Conservation (phyloP, 2,113 vertebrate species). For the Leptobrachium leishanense region DNA sequence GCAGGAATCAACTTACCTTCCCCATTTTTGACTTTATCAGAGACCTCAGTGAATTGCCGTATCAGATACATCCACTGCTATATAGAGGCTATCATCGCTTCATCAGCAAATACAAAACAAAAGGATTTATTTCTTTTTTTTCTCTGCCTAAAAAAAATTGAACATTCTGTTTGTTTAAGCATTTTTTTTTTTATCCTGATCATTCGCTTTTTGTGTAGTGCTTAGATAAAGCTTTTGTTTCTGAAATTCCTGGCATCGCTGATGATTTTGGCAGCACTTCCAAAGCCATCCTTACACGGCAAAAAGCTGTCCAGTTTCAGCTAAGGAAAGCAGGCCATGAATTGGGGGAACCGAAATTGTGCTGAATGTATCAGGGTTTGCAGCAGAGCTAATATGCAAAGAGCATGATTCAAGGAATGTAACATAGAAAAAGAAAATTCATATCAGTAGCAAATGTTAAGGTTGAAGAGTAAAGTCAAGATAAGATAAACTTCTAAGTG, state of each 20-base stretch:
- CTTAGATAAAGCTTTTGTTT: conserved; percentile 8
- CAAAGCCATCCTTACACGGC: too few relatives aligned
- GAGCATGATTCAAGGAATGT: too few relatives aligned
- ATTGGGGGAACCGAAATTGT: too few relatives aligned
- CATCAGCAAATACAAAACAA: conserved; percentile 33
- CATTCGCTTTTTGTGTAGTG: conserved; percentile 16
- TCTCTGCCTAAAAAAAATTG: conserved; percentile 4
- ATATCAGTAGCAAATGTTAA: too few relatives aligned
- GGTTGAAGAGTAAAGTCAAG: too few relatives aligned
- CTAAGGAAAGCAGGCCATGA: too few relatives aligned
- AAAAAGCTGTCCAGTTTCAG: too few relatives aligned
- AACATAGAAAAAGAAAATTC: too few relatives aligned
- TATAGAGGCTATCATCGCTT: conserved; percentile 14
- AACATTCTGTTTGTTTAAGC: conserved; percentile 18
- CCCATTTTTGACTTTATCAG: conserved; percentile 28
- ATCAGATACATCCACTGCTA: conserved; percentile 9
- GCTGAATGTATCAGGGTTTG: too few relatives aligned
- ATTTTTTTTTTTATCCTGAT: conserved; percentile 28
- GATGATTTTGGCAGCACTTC: background rate
- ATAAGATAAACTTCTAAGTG: too few relatives aligned
- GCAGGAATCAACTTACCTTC: conserved; percentile 16
- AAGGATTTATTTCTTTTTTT: background rate
- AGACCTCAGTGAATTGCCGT: conserved; percentile 1
- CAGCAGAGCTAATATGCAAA: too few relatives aligned
- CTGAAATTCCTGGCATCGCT: conserved; percentile 11